These are phyloP conservation scores for Rhabdophis nuchalis DNA, from an alignment of 2,797 vertebrate genomes.

Conservation along the genomic window DNA sequence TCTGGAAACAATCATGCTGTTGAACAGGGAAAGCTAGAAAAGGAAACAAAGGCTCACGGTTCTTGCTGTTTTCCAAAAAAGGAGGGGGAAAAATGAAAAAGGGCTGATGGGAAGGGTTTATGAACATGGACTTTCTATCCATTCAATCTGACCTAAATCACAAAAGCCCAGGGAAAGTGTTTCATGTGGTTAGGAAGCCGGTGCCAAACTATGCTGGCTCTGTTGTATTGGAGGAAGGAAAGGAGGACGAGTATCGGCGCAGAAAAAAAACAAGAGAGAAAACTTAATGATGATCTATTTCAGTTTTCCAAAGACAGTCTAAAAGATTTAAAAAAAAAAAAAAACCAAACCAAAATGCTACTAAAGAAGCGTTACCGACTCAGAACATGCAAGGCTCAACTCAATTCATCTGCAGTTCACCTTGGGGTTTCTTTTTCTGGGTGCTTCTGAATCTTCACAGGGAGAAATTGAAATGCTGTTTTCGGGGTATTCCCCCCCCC, in stretches of 20 bases:
- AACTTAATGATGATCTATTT: background rate
- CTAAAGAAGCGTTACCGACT: background rate
- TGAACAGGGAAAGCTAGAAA: background rate
- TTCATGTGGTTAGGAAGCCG: background rate
- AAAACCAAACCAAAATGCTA: too few species aligned
- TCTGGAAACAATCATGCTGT: background rate
- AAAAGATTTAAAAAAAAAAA: background rate
- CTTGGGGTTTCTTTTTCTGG: background rate
- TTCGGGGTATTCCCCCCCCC: too few species aligned
- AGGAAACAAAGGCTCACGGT: conserved; percentile 33
- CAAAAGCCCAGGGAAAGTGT: background rate
- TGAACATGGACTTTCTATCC: background rate
- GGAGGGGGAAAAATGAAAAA: background rate
- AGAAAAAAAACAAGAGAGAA: background rate
- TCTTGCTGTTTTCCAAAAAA: background rate
- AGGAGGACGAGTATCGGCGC: background rate
- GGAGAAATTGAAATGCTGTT: background rate
- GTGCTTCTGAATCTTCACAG: background rate
- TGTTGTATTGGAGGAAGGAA: background rate
- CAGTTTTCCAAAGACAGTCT: background rate
- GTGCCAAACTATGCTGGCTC: background rate
- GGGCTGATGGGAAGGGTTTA: background rate
- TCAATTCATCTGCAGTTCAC: background rate
- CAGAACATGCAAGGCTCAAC: background rate
- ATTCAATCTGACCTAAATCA: background rate